A percentile compares a stretch with the other conserved stretches of the same genome.
These are phyloP conservation scores for Drosophila orena DNA, from an alignment of 1,140 invertebrate species.

Conservation along the genomic window DNA sequence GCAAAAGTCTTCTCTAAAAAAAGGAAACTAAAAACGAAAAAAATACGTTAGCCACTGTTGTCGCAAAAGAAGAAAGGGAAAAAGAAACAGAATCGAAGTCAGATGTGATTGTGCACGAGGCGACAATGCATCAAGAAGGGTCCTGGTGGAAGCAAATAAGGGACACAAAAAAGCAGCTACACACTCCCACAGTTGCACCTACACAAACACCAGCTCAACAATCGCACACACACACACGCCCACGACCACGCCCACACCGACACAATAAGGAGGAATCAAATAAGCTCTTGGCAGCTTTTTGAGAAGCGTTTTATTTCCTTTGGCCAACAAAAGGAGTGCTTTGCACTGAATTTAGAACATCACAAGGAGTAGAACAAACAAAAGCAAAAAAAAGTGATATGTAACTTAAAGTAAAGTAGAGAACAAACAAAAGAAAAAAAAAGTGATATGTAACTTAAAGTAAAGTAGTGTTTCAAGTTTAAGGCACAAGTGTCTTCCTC, in stretches of 20 bases:
- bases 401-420: not conserved
- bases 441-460: not conserved
- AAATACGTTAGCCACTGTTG: too few species aligned
- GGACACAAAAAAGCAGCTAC: slow-evolving; percentile 3
- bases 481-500: too few species aligned
- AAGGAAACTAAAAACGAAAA: too few species aligned
- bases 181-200: not conserved
- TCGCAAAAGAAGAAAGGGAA: not conserved
- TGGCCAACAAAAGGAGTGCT: slow-evolving; percentile 6
- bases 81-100: not conserved
- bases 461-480: not conserved
- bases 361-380: not conserved
- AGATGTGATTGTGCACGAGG: slow-evolving; percentile 36
- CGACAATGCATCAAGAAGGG: slow-evolving; percentile 40
- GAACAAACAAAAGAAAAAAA: too few species aligned
- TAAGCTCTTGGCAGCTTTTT: slow-evolving; percentile 29
- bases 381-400: not conserved
- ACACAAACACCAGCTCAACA: not conserved
- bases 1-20: too few species aligned
- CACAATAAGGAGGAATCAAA: slow-evolving; percentile 9
- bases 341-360: slow-evolving; percentile 4
- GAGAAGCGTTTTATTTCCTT: slow-evolving; percentile 25
- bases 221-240: not conserved
- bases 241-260: slow-evolving; percentile 1
- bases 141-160: slow-evolving; percentile 21